These are phyloP conservation scores for Lasioglossum figueresi DNA, from an alignment of 2,888 invertebrate genomes.

Conservation along the genomic window DNA sequence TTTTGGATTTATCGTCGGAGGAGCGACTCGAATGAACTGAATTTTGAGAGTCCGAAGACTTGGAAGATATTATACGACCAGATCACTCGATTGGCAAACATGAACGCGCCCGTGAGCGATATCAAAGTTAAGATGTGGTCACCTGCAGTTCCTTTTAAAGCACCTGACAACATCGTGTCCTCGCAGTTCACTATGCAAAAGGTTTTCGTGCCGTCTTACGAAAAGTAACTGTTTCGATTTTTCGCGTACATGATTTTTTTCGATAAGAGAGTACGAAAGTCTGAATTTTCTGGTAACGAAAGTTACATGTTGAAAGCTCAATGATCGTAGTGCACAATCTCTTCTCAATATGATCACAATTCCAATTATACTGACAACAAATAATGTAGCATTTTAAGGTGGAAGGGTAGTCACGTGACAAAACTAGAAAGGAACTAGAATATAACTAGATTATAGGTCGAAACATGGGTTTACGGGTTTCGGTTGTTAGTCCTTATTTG, in stretches of 20 bases:
- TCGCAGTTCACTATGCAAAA: conserved; percentile 67
- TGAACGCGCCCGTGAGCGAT: conserved; percentile 25
- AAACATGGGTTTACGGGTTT: no score
- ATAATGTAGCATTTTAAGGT: no score
- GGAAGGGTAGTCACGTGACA: no score
- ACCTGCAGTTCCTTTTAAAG: conserved; percentile 62
- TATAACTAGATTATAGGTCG: no score
- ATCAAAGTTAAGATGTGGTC: conserved; percentile 65
- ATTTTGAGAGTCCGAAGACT: background rate
- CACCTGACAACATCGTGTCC: conserved; percentile 72
- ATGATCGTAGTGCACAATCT: background rate
- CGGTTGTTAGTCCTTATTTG: no score
- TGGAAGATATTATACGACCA: background rate
- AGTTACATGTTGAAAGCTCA: background rate
- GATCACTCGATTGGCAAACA: background rate
- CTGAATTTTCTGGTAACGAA: background rate
- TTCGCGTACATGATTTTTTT: background rate
- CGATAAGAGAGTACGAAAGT: background rate
- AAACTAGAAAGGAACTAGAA: no score
- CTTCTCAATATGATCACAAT: background rate
- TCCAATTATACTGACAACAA: background rate
- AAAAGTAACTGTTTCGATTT: conserved; percentile 60
- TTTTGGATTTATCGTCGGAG: background rate
- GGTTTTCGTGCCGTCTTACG: conserved; percentile 73
- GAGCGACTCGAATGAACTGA: no score